These are phyloP conservation scores for Tragelaphus imberbis DNA, from an alignment of 2,113 vertebrate genomes.

Conservation along the genomic window DNA sequence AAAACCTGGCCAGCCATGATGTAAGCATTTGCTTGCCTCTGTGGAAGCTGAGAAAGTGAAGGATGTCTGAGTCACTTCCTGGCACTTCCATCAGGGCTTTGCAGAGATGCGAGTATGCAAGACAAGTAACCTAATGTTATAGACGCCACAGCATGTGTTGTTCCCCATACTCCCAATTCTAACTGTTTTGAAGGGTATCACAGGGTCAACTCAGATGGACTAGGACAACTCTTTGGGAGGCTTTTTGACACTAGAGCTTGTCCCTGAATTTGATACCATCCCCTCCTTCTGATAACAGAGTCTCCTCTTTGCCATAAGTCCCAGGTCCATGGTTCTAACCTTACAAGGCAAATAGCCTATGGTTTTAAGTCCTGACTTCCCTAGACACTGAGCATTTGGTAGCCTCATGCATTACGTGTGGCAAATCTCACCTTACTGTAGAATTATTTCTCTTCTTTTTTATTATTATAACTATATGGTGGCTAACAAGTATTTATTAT, in stretches of 20 bases:
- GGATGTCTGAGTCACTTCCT: neutral
- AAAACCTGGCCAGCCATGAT: neutral
- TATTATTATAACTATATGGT: neutral
- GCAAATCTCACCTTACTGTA: neutral
- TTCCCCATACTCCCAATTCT: neutral
- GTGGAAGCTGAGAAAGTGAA: neutral
- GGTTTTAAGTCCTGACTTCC: neutral
- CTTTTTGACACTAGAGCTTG: neutral
- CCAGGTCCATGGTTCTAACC: neutral
- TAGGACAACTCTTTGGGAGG: neutral
- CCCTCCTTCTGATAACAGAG: neutral
- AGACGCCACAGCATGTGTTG: neutral
- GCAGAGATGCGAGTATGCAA: neutral
- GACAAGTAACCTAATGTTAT: neutral
- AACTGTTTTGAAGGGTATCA: neutral
- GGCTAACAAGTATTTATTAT: neutral
- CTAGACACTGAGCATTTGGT: neutral
- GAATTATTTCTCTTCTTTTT: neutral
- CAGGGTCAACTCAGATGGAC: neutral
- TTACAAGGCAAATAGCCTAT: neutral
- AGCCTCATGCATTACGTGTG: neutral
- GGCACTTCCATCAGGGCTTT: neutral
- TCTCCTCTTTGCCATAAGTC: neutral
- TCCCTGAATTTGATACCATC: neutral
- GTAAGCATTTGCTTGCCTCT: neutral